Base-by-base conservation (phyloP, 1,140 invertebrate genomes). In the Aradophagus sp. region DNA sequence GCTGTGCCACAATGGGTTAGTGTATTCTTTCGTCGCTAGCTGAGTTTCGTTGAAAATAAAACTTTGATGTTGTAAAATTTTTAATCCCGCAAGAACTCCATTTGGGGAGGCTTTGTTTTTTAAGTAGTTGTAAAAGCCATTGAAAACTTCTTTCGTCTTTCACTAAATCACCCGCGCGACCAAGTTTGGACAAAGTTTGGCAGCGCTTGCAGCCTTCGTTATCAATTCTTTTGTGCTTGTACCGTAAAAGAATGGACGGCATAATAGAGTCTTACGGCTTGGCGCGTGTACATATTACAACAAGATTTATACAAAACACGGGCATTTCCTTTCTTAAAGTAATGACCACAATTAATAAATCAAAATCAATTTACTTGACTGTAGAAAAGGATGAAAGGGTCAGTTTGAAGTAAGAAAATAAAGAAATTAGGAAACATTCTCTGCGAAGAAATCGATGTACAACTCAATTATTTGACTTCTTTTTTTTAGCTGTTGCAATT, bases 181-280 rank as follows among this genome's bases (percentile, higher is more conserved):
- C 0, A 42, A 42, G 11, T 50, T 50, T 5, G n/a, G 20, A 12
- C 19, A 13, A 62, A 41, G 31, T 50, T 62, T 12, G 44, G 29
- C 15, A 11, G 35, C 8, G 35, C 34, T 31, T 20, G 35, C 5
- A 11, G 26, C 31, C 5, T 45, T 58, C 53, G 31, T 58, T 58
- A 45, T 38, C 53, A 58, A 58, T 58, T 58, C 44, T 50, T 62
- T 42, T 61, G 19, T 41, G 27, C 26, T 39, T 31, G 10, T n/a
- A n/a, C n/a, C 2, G 34, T 31, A 38, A 20, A 27, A 19, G 7
- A 20, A 53, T 26, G 29, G 14, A n/a, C 2, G 8, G n/a, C 3
- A 36, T 23, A 34, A 44, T 23, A 23, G 20, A 8, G 20, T 23
- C 4, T 23, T n/a, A n/a, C n/a, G n/a, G n/a, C n/a, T n/a, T n/a